Conservation (phyloP, 1,140 invertebrate species). For the Pseudobourletiella spinata region DNA sequence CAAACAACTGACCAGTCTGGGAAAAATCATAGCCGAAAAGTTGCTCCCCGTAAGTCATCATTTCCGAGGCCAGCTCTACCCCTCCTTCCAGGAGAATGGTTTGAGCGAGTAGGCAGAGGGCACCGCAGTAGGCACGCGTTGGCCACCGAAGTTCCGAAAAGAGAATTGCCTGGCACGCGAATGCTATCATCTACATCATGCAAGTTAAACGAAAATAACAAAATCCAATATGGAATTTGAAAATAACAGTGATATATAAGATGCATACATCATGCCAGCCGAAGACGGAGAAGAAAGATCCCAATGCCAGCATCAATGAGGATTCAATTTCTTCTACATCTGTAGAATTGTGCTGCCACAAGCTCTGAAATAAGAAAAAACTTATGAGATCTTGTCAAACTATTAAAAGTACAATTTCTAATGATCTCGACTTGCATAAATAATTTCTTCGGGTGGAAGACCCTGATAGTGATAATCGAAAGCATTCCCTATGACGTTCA, state of each 20-base stretch:
- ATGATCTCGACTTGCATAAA: conserved; percentile 17
- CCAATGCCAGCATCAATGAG: conserved; percentile 11
- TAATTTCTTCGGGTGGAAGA: conserved; percentile 25
- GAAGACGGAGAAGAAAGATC: conserved; percentile 19
- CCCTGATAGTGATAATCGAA: conserved; percentile 22
- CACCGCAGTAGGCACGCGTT: conserved; percentile 18
- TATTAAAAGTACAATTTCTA: too few species aligned
- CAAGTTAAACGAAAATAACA: neutral
- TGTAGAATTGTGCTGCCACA: conserved; percentile 27
- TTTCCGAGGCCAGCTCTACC: neutral
- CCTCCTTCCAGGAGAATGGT: conserved; percentile 16
- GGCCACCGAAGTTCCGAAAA: conserved; percentile 23
- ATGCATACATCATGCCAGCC: conserved; percentile 30
- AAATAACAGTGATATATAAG: too few species aligned
- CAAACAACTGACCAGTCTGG: conserved; percentile 23
- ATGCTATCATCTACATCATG: conserved; percentile 24
- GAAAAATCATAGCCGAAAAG: conserved; percentile 20
- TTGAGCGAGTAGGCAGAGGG: conserved; percentile 18
- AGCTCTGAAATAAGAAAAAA: conserved; percentile 12
- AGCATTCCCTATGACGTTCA: conserved; percentile 29
- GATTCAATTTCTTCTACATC: conserved; percentile 29
- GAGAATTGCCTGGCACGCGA: conserved; percentile 23
- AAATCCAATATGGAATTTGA: too few species aligned
- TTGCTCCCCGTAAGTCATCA: conserved; percentile 24
- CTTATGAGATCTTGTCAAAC: too few species aligned